Percentiles rank a stretch among this genome's conserved stretches.
Conservation (phyloP, 2,888 invertebrate genomes). For the Melanchra persicariae region DNA sequence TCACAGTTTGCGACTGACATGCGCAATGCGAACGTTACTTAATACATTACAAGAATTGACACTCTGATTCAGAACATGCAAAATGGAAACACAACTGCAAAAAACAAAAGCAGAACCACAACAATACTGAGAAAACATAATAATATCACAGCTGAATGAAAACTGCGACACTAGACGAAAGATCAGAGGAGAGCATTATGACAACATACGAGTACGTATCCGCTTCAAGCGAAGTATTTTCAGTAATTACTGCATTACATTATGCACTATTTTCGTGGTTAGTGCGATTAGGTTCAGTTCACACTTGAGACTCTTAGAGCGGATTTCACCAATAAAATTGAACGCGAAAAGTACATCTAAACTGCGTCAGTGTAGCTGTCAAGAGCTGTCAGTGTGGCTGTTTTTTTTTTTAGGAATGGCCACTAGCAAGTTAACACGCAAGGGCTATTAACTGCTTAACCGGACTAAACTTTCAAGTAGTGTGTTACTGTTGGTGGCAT, state of each 20-base stretch:
- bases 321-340: too few relatives aligned
- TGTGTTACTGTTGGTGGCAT: too few relatives aligned
- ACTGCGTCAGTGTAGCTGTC: too few relatives aligned
- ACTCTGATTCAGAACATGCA: not conserved
- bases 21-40: too few relatives aligned
- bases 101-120: slow-evolving; percentile 23
- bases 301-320: not conserved
- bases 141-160: slow-evolving; percentile 43
- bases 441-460: too few relatives aligned
- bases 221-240: slow-evolving; percentile 32
- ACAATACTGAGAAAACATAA: slow-evolving; percentile 30
- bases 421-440: too few relatives aligned
- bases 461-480: too few relatives aligned
- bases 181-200: slow-evolving; percentile 45
- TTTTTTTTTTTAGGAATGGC: too few relatives aligned
- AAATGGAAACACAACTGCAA: not conserved
- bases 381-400: too few relatives aligned
- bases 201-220: slow-evolving; percentile 12
- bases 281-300: not conserved
- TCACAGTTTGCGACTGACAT: too few relatives aligned
- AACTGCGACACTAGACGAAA: slow-evolving; percentile 2
- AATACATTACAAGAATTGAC: too few relatives aligned
- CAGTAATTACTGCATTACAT: slow-evolving; percentile 46
- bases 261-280: slow-evolving; percentile 38
- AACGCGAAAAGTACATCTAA: too few relatives aligned